Base-by-base conservation (phyloP, 2,888 invertebrate genomes). In the Drosophila falleni region DNA sequence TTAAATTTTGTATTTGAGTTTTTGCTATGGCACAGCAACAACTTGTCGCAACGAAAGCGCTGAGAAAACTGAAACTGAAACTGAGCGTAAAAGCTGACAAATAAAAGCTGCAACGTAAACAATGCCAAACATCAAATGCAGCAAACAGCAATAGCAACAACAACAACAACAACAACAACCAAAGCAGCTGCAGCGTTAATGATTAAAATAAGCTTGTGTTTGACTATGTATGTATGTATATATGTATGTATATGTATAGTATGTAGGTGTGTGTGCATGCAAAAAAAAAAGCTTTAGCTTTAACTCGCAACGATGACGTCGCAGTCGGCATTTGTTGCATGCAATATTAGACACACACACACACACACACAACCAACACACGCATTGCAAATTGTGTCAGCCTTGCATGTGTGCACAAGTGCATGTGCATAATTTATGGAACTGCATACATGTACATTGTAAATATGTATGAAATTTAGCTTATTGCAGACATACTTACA, bases 21-120 rank as follows among this genome's bases (percentile, higher is more conserved):
- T 61, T 51, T 55, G 53, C 13, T 62, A 60, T 74, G 67, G 61
- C 73, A 75, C 63, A 68, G 70, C 77, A 70, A 80, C 87, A 89
- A 91, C 91, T 91, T 83, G 84, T 90, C 91, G 87, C 91, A 90
- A 87, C 90, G 90, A 81, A 80, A 84, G 91, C 91, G 85, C 86
- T 81, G 89, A 89, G 85, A 91, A 90, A 90, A 91, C 91, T 91
- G 89, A 90, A 90, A 78, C 64, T 78, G 89, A 89, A 89, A 76
- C 69, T 80, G 78, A 78, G 75, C 60, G 60, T 42, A 84, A 90
- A 90, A 89, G 82, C 89, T 90, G 78, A 80, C 72, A 78, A 85
- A 85, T 80, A 79, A 87, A 87, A 85, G 89, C 83, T 77, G 86
- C 86, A 80, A 67, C 66, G 86, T 82, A 80, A 78, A 81, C 81